Conservation (phyloP, 2,113 vertebrate genomes). For the Carassius auratus region DNA sequence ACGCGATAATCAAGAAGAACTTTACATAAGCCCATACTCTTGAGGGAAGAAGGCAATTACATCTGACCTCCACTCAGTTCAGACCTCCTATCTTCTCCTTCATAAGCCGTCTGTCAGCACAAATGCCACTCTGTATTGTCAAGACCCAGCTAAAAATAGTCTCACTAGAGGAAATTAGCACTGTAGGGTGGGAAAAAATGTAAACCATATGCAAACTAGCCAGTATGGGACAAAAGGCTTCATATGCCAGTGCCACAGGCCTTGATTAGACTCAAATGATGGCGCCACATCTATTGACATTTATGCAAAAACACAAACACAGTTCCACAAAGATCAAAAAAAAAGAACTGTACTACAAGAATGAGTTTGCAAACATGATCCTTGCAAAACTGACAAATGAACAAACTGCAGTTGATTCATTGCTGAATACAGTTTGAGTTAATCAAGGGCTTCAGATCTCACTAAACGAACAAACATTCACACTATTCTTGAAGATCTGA, state of each 20-base stretch:
- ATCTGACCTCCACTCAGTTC: constrained; percentile 1
- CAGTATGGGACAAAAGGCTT: constrained; percentile 30
- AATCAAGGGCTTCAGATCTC: background rate
- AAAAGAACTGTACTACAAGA: background rate
- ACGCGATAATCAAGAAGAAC: constrained; percentile 3
- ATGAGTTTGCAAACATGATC: background rate
- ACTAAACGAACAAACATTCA: background rate
- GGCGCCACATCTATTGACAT: background rate
- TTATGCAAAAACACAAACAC: constrained; percentile 1
- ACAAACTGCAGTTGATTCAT: background rate
- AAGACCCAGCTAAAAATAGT: constrained; percentile 59
- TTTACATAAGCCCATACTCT: constrained; percentile 20
- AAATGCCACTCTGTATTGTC: constrained; percentile 42
- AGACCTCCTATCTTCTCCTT: constrained; percentile 27
- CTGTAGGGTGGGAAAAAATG: constrained; percentile 34
- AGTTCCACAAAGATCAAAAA: background rate
- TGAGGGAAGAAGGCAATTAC: background rate
- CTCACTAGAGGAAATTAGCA: constrained; percentile 46
- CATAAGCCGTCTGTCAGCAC: constrained; percentile 38
- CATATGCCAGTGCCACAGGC: constrained; percentile 35
- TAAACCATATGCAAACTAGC: constrained; percentile 38
- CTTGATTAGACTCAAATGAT: constrained; percentile 17
- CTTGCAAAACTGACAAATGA: background rate
- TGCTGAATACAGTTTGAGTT: background rate
- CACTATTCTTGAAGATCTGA: background rate